Base-by-base conservation (phyloP, 2,113 vertebrate genomes). In the Micronycteris hirsuta region DNA sequence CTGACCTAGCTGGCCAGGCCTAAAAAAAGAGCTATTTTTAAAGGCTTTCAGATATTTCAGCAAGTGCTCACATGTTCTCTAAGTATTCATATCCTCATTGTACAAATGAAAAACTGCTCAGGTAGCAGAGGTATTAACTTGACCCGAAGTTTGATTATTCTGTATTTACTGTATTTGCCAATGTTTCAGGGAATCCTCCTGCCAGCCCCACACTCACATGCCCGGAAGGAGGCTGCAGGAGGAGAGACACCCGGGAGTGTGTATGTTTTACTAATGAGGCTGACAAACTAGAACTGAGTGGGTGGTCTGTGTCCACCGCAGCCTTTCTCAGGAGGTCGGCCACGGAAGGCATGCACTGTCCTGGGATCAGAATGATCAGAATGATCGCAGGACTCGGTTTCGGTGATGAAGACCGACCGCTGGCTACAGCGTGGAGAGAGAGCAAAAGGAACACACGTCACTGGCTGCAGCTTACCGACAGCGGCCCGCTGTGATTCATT, bases 401-500 rank as follows among this genome's bases (percentile, higher is more conserved):
- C 65, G 52, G 56, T 81, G 96, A 96, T 94, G 91, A 96, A 36
- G 20, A 58, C 31, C n/a, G 65, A 47, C 8, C 33, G n/a, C 8
- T 54, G 33, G 56, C 36, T 77, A 65, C 31, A 71, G 65, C 3
- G 0, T 58, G 86, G 87, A 70, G 90, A 95, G 65, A 83, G 95
- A 96, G 82, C 88, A 81, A 81, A 84, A 84, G 43, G 94, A 92
- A 95, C 89, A 11, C 0, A 87, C 96, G 95, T 98, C 97, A 97
- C 86, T 19, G 41, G 52, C 96, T 95, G 45, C 80, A 15, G 67
- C 67, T 96, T 89, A 96, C 96, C 5, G 80, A 92, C 96, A 93
- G 86, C 94, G 86, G 93, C 70, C 88, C 38, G 4, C 86, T 61
- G 3, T 96, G 96, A 98, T 92, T 97, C 97, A 98, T 93, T 87